Evolutionary conservation across 1,140 invertebrate species (phyloP), one percentile per base, ranked within the genome.

Genomic region (Cepaea nemoralis): DNA sequence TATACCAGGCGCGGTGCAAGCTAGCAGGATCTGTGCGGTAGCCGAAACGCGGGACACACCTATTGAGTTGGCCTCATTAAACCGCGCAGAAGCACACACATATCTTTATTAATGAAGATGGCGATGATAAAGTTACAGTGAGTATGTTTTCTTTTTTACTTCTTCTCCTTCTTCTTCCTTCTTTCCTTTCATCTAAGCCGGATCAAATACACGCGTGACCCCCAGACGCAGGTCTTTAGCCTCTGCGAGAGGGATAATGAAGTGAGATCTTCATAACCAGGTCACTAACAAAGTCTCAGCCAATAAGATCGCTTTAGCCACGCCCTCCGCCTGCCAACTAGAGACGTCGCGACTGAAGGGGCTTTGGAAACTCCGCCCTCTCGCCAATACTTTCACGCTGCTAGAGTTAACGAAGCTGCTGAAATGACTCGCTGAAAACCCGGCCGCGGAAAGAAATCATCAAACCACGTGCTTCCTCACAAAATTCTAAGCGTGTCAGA

Each of bases 221-320:
- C n/a, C 55, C 3, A 12, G 55, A n/a, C 55, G 12, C 14, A 22
- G 14, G 55, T 59, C 27, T 31, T 63, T 5, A 63, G 59, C n/a
- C 59, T 0, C 1, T 22, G n/a, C 27, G 33, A 31, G n/a, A 22
- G 27, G n/a, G 59, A 22, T 31, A 31, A 22, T 63, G 27, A 31
- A 48, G 8, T 63, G 59, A 63, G 59, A 59, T 59, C 45, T 59
- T 59, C 55, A 59, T 59, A 19, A 59, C 55, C 5, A 59, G 55
- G 22, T 59, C 8, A 24, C 55, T 59, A n/a, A n/a, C 12, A 12
- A n/a, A 22, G 55, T n/a, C 12, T 59, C 22, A 59, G 22, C 55
- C 55, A 59, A 59, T 59, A 59, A 24, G 55, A 59, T 59, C 24
- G 55, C 22, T 48, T 12, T 22, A 59, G 55, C 55, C 55, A 12